phyloP scores from a whole-genome alignment of 2,888 invertebrate genomes.

The Carpatolechia fugitivella region DNA sequence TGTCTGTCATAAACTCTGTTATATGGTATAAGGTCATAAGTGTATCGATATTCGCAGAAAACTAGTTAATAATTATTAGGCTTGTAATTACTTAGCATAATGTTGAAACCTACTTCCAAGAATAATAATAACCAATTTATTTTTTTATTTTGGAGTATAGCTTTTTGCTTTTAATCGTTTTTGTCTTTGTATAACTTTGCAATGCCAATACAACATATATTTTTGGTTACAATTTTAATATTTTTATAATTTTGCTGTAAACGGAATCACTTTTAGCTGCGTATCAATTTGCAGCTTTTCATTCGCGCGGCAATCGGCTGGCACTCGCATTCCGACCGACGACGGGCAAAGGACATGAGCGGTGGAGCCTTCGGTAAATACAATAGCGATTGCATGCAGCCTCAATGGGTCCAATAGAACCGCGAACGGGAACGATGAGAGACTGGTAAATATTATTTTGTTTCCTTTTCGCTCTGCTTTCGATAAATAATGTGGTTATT shows the following conservation, averaged over 20 bases:
- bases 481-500: conserved; percentile 26
- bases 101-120: too few relatives aligned
- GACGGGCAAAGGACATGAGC: conserved; percentile 70
- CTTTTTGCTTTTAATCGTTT: too few relatives aligned
- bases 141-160: too few relatives aligned
- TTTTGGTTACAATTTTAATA: too few relatives aligned
- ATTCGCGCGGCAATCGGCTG: conserved; percentile 52
- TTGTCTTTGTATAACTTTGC: too few relatives aligned
- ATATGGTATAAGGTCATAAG: too few relatives aligned
- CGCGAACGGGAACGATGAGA: conserved; percentile 53
- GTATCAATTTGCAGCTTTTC: conserved; percentile 34
- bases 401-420: conserved; percentile 53
- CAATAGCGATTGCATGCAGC: conserved; percentile 65
- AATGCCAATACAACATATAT: too few relatives aligned
- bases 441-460: conserved; percentile 60
- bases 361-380: conserved; percentile 70
- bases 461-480: conserved; percentile 24
- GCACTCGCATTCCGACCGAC: conserved; percentile 53
- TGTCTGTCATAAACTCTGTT: too few relatives aligned
- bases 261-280: conserved; percentile 13
- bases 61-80: too few relatives aligned
- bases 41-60: too few relatives aligned
- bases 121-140: too few relatives aligned
- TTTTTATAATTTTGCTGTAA: not conserved
- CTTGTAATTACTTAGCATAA: too few relatives aligned